Evolutionary conservation across 2,888 invertebrate genomes (phyloP).

Genomic region (Steromphala cineraria): DNA sequence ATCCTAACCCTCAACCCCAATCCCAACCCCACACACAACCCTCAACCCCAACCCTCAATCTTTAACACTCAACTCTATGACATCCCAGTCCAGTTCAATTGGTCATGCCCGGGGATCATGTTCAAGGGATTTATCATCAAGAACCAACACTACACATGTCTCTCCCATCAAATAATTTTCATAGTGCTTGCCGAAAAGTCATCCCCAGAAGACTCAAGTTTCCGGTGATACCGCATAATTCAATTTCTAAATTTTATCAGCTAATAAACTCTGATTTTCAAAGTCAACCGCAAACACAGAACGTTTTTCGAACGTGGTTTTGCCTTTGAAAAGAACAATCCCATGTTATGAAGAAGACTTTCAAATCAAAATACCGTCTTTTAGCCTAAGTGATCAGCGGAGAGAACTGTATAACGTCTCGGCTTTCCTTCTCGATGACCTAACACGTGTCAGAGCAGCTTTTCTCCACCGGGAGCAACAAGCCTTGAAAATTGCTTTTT

Average conservation of each 20-base stretch:
- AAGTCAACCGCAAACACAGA: neutral
- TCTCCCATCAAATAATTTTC: neutral
- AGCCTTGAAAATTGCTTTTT: neutral
- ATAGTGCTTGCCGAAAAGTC: neutral
- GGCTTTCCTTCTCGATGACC: neutral
- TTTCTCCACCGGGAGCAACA: neutral
- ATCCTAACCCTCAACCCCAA: neutral
- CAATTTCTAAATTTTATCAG: constrained; percentile 2
- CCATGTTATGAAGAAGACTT: neutral
- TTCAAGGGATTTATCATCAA: neutral
- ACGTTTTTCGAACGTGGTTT: constrained; percentile 12
- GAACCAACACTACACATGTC: neutral
- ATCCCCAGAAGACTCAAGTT: neutral
- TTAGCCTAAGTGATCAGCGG: neutral
- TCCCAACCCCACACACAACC: neutral
- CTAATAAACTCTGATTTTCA: constrained; percentile 16
- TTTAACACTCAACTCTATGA: neutral
- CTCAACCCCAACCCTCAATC: no score
- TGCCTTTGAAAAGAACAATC: neutral
- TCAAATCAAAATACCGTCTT: neutral
- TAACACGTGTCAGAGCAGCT: neutral
- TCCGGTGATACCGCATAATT: neutral
- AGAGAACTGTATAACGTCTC: neutral
- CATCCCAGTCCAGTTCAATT: neutral
- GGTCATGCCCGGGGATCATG: neutral